Conservation (phyloP, 1,140 invertebrate species). For the Cryptotermes secundus region DNA sequence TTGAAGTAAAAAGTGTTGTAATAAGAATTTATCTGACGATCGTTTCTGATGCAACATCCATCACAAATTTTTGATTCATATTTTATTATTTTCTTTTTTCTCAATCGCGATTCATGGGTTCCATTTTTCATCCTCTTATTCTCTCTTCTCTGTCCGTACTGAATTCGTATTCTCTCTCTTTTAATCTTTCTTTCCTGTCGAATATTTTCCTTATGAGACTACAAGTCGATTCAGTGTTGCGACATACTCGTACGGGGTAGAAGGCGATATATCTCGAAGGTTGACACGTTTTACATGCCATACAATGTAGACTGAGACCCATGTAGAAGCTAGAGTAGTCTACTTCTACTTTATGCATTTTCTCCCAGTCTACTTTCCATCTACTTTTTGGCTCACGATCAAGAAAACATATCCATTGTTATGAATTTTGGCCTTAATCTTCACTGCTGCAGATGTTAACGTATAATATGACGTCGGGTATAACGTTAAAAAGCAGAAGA, state of each 20-base stretch:
- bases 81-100: conserved; percentile 6
- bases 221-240: background rate
- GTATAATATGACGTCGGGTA: no score
- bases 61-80: background rate
- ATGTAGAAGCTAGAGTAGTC: no score
- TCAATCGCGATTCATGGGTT: background rate
- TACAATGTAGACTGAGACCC: background rate
- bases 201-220: background rate
- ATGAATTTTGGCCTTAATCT: no score
- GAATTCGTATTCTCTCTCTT: background rate
- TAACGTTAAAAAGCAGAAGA: no score
- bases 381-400: no score
- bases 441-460: no score
- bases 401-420: no score
- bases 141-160: background rate
- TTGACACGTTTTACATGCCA: background rate
- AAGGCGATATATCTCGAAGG: background rate
- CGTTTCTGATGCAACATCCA: background rate
- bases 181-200: background rate
- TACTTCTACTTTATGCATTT: no score
- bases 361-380: no score
- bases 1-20: background rate
- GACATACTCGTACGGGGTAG: background rate
- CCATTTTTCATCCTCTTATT: conserved; percentile 6
- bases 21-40: conserved; percentile 8